These are phyloP conservation scores for Atta texana DNA, from an alignment of 1,140 invertebrate species.

Conservation along the genomic window DNA sequence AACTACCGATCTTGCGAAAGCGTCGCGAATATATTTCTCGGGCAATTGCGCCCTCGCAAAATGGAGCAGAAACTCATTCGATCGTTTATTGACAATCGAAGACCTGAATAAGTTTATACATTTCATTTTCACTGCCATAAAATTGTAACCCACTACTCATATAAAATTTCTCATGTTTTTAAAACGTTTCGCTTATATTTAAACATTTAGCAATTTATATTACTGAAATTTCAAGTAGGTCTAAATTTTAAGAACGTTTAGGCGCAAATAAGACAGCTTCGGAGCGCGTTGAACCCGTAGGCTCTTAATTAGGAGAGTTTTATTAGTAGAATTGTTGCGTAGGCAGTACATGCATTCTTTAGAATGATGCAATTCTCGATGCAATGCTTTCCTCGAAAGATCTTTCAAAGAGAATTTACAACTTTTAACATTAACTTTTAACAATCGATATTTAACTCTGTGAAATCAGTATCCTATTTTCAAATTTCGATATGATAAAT, in stretches of 20 bases:
- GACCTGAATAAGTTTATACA: neutral
- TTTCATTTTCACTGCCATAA: neutral
- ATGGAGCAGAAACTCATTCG: slow-evolving; percentile 51
- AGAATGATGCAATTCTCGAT: slow-evolving; percentile 53
- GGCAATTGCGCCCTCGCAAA: slow-evolving; percentile 33
- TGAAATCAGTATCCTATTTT: too few relatives aligned
- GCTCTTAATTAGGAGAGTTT: slow-evolving; percentile 68
- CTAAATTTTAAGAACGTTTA: slow-evolving; percentile 31
- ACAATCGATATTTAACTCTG: neutral
- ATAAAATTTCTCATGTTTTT: slow-evolving; percentile 7
- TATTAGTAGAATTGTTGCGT: slow-evolving; percentile 74
- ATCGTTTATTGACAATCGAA: slow-evolving; percentile 58
- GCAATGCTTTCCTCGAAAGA: slow-evolving; percentile 11
- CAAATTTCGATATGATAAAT: too few relatives aligned
- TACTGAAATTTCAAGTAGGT: neutral
- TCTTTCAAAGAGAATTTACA: slow-evolving; percentile 15
- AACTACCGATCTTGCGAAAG: slow-evolving; percentile 43
- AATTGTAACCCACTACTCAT: neutral
- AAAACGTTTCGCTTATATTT: neutral
- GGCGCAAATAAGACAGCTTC: slow-evolving; percentile 14
- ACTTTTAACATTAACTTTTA: neutral
- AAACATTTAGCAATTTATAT: neutral
- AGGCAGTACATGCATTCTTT: slow-evolving; percentile 63
- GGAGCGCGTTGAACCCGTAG: slow-evolving; percentile 64
- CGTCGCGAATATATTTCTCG: slow-evolving; percentile 41